Conservation (phyloP, 1,140 invertebrate genomes). For the Radopholus similis region DNA sequence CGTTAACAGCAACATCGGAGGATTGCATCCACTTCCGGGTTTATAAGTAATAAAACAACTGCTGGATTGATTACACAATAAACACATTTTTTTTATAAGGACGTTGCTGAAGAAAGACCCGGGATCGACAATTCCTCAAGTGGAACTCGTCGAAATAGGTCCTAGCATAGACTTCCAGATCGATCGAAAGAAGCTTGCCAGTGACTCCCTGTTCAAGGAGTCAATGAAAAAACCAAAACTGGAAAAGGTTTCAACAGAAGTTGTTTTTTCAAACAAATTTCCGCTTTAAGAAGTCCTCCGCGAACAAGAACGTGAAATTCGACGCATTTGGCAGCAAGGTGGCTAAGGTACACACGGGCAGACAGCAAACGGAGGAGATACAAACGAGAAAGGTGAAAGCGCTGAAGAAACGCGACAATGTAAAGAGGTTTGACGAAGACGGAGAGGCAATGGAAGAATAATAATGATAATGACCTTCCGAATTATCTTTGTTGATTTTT, state of each 20-base stretch:
- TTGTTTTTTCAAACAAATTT: conserved; percentile 28
- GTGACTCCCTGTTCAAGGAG: conserved; percentile 82
- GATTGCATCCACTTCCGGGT: conserved; percentile 75
- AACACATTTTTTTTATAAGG: conserved; percentile 62
- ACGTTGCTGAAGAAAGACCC: conserved; percentile 85
- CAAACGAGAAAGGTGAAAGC: conserved; percentile 92
- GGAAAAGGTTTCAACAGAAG: conserved; percentile 67
- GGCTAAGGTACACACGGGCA: conserved; percentile 85
- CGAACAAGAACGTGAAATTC: conserved; percentile 82
- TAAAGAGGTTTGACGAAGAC: conserved; percentile 29
- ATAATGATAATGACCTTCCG: conserved; percentile 8
- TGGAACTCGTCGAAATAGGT: conserved; percentile 89
- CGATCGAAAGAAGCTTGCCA: conserved; percentile 79
- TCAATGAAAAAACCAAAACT: conserved; percentile 79
- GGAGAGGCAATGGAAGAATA: conserved; percentile 15
- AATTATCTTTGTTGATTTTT: background rate
- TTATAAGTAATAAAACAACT: conserved; percentile 68
- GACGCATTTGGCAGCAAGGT: conserved; percentile 82
- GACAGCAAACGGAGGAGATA: conserved; percentile 78
- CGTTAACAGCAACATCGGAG: conserved; percentile 77
- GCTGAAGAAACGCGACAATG: conserved; percentile 33
- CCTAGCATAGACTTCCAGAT: conserved; percentile 83
- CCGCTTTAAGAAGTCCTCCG: conserved; percentile 66
- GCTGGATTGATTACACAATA: background rate
- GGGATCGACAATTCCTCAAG: conserved; percentile 72